Evolutionary conservation across 1,140 invertebrate genomes (phyloP), one percentile per base, ranked within the genome.

Genomic region (Triops longicaudatus): DNA sequence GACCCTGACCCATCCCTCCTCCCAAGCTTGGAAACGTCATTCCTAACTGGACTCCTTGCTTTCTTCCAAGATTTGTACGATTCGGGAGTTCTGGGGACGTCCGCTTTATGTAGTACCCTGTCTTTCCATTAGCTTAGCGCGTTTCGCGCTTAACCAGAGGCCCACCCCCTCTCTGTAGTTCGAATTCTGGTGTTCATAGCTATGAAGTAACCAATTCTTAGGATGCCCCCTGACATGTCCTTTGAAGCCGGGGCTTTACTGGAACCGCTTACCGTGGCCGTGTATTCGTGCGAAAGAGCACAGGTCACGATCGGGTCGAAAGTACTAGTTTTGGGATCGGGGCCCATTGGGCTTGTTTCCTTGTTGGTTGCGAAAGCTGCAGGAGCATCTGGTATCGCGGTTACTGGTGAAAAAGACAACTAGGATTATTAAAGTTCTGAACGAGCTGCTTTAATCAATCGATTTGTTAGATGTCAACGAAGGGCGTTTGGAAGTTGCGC

Each of bases 191-290:
- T 63, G 14, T 10, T 22, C 50, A 63, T 63, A 14, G 17, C 50
- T 63, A 63, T 63, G 50, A 22, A 63, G 50, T 63, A 63, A 63
- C 50, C 50, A 63, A 63, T 63, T 42, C 72, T 72, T 72, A 83
- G 86, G 79, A 80, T 87, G 37, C 86, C 86, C 42, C 83, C 85
- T 78, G 80, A 85, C 82, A 82, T 87, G n/a, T 82, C 82, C 75
- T 83, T 82, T 78, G 86, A 87, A 78, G 85, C 86, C 79, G 86
- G 86, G 5, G 86, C 86, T 17, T 78, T 87, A 37, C 75, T 86
- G 26, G 86, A 87, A 78, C 86, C 86, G 6, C 77, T 87, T 43
- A 83, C 85, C 72, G 86, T 87, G 6, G 85, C 82, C 22, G 76
- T 77, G 26, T 77, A 77, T 42, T 77, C 76, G 27, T 28, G 28